Evolutionary conservation across 2,113 vertebrate species (phyloP), one percentile per base, ranked within the genome.

Genomic region (Xenopus tropicalis): DNA sequence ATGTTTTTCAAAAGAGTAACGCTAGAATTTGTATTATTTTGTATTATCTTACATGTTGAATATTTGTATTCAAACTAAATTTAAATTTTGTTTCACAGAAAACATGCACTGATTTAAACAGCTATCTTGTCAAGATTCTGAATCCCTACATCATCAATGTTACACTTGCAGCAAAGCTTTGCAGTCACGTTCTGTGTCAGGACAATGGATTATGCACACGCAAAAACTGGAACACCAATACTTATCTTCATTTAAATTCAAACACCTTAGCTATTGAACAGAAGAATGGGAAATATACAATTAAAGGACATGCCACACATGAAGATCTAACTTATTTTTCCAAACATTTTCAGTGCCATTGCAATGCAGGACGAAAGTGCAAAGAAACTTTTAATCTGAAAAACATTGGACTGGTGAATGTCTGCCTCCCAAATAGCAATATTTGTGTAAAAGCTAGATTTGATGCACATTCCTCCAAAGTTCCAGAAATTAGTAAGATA

Each of bases 81-180:
- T 13, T 1, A 48, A 48, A 48, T 80, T 48, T 48, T 48, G 46
- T 48, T 66, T 78, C 65, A 37, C 83, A 92, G 93, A 78, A 83
- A 11, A 81, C 86, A 23, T 95, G 94, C 78, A 79, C 75, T 52
- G 77, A 71, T 43, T 79, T 94, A 66, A 85, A 88, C n/a, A 82
- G 77, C 69, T 91, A 91, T 77, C 71, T 93, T 25, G 71, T 73
- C 22, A 82, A 46, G 19, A 87, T 69, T n/a, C 74, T 98, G 61
- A 90, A 84, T 66, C 94, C 90, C 0, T 98, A 97, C 71, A 63
- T 97, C 20, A 87, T 93, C 80, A 98, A 98, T 0, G 87, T 96
- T 78, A 95, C 95, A 0, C 87, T 94, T 20, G 95, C 95, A 6
- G 83, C 93, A 70, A 90, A 82, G 83, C 87, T 97, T 68, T 97